phyloP scores from a whole-genome alignment of 1,140 invertebrate species.

The Babylonia areolata region DNA sequence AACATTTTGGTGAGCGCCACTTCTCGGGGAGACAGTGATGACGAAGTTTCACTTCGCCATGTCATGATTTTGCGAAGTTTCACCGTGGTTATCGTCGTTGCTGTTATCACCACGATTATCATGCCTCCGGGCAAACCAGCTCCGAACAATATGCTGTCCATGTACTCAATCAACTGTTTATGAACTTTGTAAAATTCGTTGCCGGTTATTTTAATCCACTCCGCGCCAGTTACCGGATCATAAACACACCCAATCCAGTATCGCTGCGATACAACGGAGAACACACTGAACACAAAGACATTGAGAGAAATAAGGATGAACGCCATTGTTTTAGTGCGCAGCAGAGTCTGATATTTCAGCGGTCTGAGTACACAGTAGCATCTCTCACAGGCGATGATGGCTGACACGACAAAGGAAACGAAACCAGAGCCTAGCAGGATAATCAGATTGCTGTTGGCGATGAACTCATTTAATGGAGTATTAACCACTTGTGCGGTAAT shows the following conservation, averaged over 20 bases:
- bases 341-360: not conserved
- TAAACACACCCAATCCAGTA: no score
- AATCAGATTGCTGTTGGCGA: not conserved
- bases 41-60: not conserved
- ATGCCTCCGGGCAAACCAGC: not conserved
- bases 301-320: no score
- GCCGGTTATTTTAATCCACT: not conserved
- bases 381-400: slow-evolving; percentile 18
- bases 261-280: no score
- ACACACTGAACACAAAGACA: no score
- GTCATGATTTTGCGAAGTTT: not conserved
- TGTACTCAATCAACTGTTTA: not conserved
- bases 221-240: no score
- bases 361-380: slow-evolving; percentile 20
- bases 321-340: not conserved
- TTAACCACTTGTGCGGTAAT: not conserved
- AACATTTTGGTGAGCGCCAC: slow-evolving; percentile 24
- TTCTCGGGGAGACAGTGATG: not conserved
- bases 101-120: not conserved
- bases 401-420: not conserved
- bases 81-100: not conserved
- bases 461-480: not conserved
- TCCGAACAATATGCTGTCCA: slow-evolving; percentile 3
- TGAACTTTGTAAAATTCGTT: not conserved
- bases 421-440: no score